Percentiles rank a stretch among this genome's conserved stretches.
phyloP scores from a whole-genome alignment of 1,140 invertebrate genomes.

The Nymphalis io region DNA sequence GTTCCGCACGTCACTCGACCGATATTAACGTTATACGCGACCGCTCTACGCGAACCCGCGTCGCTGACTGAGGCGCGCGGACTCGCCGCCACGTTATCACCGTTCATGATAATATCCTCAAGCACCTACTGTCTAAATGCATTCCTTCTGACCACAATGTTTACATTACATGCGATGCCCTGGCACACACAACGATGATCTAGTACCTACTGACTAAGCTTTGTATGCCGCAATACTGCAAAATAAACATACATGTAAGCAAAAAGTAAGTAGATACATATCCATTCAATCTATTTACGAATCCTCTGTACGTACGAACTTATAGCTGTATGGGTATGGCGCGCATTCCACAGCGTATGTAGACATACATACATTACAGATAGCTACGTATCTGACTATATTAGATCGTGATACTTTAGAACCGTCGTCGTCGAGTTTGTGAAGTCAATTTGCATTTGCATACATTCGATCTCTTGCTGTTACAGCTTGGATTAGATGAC shows the following conservation, averaged over 20 bases:
- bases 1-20: conserved; percentile 63
- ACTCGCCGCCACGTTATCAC: conserved; percentile 75
- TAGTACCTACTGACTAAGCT: conserved; percentile 55
- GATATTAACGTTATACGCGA: conserved; percentile 61
- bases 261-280: conserved; percentile 71
- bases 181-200: conserved; percentile 54
- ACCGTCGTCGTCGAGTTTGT: conserved; percentile 43
- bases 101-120: conserved; percentile 77
- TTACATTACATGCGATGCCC: conserved; percentile 70
- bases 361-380: conserved; percentile 62
- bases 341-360: conserved; percentile 74
- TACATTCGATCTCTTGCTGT: conserved; percentile 39
- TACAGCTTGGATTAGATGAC: conserved; percentile 34
- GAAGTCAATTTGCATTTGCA: conserved; percentile 48
- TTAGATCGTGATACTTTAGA: conserved; percentile 44
- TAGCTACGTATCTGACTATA: conserved; percentile 46
- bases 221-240: conserved; percentile 56
- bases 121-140: conserved; percentile 77
- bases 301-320: conserved; percentile 60
- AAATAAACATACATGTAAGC: conserved; percentile 64
- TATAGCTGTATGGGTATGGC: conserved; percentile 53
- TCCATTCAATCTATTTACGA: conserved; percentile 80
- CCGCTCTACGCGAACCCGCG: conserved; percentile 74
- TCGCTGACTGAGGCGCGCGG: conserved; percentile 74
- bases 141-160: conserved; percentile 75